phyloP scores from a whole-genome alignment of 2,888 invertebrate species.

The Caenorhabditis sp. region DNA sequence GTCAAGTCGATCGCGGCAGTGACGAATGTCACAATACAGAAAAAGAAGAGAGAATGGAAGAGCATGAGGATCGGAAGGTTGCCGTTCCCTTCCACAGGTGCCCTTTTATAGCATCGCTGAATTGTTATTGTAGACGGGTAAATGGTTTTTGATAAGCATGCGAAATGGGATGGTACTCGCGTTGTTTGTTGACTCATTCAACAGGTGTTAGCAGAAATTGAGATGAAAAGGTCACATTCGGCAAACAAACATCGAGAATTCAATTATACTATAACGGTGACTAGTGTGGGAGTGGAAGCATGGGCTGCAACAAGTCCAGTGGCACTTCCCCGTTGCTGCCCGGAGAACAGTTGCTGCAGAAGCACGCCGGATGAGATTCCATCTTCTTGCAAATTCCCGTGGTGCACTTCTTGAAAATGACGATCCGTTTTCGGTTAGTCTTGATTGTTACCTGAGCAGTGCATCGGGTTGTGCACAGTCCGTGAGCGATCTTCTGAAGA shows the following conservation, averaged over 20 bases:
- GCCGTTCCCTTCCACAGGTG: not conserved
- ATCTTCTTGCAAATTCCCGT: conserved; percentile 29
- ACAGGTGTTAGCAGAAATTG: conserved; percentile 28
- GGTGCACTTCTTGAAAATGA: conserved; percentile 7
- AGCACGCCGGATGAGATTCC: conserved; percentile 12
- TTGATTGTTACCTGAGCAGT: conserved; percentile 24
- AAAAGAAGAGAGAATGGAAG: not conserved
- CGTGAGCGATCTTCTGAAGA: conserved; percentile 27
- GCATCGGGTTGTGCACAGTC: conserved; percentile 46
- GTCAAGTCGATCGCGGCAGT: conserved; percentile 28
- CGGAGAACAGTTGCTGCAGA: conserved; percentile 9
- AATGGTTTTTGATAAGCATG: conserved; percentile 30
- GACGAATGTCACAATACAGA: not conserved
- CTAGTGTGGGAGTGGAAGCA: conserved; percentile 18
- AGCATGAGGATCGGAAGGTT: too few species aligned
- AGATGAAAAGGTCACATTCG: conserved; percentile 46
- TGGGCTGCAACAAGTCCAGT: not conserved
- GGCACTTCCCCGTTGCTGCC: not conserved
- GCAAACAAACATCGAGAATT: conserved; percentile 21
- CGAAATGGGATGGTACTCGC: conserved; percentile 13
- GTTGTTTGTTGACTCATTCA: conserved; percentile 45
- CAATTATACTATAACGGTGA: conserved; percentile 5
- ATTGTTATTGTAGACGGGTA: conserved; percentile 20
- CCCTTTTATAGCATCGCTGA: not conserved
- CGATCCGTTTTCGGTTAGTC: not conserved